Conservation (phyloP, 2,888 invertebrate genomes). For the Temnothorax rugatulus region DNA sequence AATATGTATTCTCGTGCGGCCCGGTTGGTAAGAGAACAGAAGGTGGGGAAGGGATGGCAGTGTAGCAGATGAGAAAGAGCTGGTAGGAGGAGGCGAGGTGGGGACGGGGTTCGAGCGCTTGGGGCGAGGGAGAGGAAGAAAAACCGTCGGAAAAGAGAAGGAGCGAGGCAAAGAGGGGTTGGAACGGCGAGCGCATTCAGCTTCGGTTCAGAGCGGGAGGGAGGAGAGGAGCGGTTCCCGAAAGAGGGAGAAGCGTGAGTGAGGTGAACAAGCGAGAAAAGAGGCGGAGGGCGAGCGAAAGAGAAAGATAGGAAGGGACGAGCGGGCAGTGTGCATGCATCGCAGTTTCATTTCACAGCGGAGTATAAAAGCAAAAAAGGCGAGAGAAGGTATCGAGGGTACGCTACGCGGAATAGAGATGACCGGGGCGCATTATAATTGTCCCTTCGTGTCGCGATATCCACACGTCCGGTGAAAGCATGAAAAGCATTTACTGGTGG, state of each 20-base stretch:
- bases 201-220: slow-evolving; percentile 48
- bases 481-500: slow-evolving; percentile 47
- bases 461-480: slow-evolving; percentile 48
- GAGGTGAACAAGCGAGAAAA: slow-evolving; percentile 58
- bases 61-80: slow-evolving; percentile 67
- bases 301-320: slow-evolving; percentile 52
- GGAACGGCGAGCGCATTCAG: slow-evolving; percentile 56
- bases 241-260: slow-evolving; percentile 49
- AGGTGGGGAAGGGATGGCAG: slow-evolving; percentile 58
- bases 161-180: slow-evolving; percentile 59
- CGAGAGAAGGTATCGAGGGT: slow-evolving; percentile 70
- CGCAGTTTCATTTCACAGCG: slow-evolving; percentile 82
- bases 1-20: slow-evolving; percentile 85
- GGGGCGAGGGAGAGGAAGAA: slow-evolving; percentile 72
- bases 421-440: slow-evolving; percentile 73
- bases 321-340: slow-evolving; percentile 63
- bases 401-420: slow-evolving; percentile 78
- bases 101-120: slow-evolving; percentile 57
- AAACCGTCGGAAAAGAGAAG: slow-evolving; percentile 78
- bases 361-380: slow-evolving; percentile 78
- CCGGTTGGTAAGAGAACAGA: slow-evolving; percentile 69
- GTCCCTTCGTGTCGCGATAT: slow-evolving; percentile 62
- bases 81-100: slow-evolving; percentile 66
- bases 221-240: slow-evolving; percentile 34
- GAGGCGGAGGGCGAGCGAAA: slow-evolving; percentile 56